A percentile compares a stretch with the other conserved stretches of the same genome.
Conservation (phyloP, 1,140 invertebrate species). For the Samia ricini region DNA sequence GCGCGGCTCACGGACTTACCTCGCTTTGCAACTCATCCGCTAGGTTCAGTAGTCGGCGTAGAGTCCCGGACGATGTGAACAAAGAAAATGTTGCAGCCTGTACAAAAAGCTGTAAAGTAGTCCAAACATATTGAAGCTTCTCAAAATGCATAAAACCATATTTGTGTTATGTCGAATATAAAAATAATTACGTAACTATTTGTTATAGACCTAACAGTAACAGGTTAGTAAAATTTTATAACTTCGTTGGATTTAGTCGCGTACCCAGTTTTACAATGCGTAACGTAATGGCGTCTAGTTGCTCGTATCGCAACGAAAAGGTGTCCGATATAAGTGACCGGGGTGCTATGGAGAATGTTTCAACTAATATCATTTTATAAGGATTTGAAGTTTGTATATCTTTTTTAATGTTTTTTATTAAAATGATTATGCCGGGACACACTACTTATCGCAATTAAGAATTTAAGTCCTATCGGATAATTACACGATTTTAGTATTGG, state of each 20-base stretch:
- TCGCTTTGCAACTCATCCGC: conserved; percentile 19
- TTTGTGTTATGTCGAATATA: conserved; percentile 23
- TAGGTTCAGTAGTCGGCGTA: conserved; percentile 26
- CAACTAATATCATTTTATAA: background rate
- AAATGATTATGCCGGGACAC: background rate
- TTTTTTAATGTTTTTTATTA: background rate
- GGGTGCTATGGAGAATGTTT: background rate
- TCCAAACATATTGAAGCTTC: conserved; percentile 19
- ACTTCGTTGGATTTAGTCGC: conserved; percentile 1
- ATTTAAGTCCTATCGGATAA: background rate
- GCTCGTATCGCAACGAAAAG: background rate
- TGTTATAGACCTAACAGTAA: conserved; percentile 30
- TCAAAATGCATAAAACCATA: conserved; percentile 22
- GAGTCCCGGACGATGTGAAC: conserved; percentile 35
- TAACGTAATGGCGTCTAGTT: conserved; percentile 22
- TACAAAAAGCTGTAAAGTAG: background rate
- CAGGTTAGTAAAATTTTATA: conserved; percentile 44
- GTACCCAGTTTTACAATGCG: conserved; percentile 14
- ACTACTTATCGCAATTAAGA: background rate
- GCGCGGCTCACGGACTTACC: conserved; percentile 31
- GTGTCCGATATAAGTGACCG: background rate
- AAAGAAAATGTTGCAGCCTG: conserved; percentile 27
- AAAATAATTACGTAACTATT: conserved; percentile 25
- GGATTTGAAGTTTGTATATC: background rate
- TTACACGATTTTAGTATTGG: background rate